phyloP scores from a whole-genome alignment of 1,140 invertebrate species.

The Cydia fagiglandana region DNA sequence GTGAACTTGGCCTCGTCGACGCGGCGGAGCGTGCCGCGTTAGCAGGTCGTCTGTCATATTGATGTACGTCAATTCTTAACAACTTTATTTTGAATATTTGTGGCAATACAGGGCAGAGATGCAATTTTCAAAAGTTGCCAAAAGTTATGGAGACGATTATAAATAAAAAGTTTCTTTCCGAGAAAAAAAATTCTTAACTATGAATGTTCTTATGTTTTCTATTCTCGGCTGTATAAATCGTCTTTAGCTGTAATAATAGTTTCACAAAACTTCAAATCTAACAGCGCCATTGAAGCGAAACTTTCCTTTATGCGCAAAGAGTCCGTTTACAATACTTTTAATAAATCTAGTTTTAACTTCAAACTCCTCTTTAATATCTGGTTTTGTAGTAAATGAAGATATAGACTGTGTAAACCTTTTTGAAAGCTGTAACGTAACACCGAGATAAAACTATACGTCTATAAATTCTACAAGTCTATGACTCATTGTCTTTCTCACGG shows the following conservation, averaged over 20 bases:
- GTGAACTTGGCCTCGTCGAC: slow-evolving; percentile 75
- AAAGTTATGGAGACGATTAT: too few species aligned
- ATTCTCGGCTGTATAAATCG: too few species aligned
- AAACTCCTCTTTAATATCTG: background rate
- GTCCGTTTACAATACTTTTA: background rate
- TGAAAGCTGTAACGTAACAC: background rate
- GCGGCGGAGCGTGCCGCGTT: slow-evolving; percentile 65
- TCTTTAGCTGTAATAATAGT: background rate
- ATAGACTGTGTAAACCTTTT: background rate
- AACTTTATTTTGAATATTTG: slow-evolving; percentile 9
- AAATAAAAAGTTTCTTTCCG: too few species aligned
- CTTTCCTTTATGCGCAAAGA: background rate
- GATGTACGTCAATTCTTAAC: slow-evolving; percentile 40
- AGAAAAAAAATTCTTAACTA: too few species aligned
- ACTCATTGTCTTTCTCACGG: slow-evolving; percentile 70
- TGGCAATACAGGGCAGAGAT: background rate
- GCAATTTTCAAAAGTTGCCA: background rate
- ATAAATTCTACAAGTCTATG: slow-evolving; percentile 47
- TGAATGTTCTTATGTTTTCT: too few species aligned
- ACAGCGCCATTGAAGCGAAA: background rate
- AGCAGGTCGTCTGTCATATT: slow-evolving; percentile 60
- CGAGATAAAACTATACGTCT: slow-evolving; percentile 12
- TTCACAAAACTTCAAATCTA: background rate
- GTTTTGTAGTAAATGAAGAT: too few species aligned
- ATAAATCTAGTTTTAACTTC: background rate